Evolutionary conservation across 1,140 invertebrate species (phyloP).

Genomic region (Agrilus planipennis): DNA sequence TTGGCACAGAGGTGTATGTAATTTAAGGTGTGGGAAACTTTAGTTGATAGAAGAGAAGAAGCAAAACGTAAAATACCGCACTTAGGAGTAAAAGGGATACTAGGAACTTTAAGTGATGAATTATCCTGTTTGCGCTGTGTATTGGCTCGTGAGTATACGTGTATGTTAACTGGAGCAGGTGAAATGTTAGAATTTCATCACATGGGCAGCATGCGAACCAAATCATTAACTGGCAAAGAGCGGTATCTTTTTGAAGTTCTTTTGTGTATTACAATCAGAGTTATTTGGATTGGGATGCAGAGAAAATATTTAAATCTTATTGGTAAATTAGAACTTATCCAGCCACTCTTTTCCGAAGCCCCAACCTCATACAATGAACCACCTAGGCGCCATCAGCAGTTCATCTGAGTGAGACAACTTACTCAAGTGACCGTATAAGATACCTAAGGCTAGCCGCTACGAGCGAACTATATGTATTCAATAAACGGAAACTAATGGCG

Average conservation of each 20-base stretch:
- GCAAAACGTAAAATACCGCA: conserved; percentile 43
- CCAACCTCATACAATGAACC: no score
- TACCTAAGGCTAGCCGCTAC: no score
- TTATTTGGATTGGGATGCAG: conserved; percentile 50
- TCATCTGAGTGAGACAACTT: no score
- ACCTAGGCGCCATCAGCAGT: no score
- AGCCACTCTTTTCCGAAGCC: no score
- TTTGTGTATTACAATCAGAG: conserved; percentile 41
- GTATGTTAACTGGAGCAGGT: conserved; percentile 40
- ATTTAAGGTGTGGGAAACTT: conserved; percentile 43
- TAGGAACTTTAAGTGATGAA: conserved; percentile 41
- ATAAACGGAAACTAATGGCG: no score
- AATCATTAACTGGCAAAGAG: conserved; percentile 46
- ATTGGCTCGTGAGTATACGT: conserved; percentile 46
- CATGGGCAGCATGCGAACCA: conserved; percentile 37
- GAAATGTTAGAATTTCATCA: conserved; percentile 44
- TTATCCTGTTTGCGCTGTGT: conserved; percentile 43
- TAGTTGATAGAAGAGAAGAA: conserved; percentile 39
- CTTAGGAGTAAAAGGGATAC: conserved; percentile 40
- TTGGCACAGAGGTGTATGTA: no score
- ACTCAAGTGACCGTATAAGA: no score
- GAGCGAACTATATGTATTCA: no score
- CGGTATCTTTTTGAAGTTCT: conserved; percentile 45
- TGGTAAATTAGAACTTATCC: conserved; percentile 32
- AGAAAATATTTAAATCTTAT: conserved; percentile 44